Conservation (phyloP, 2,113 vertebrate genomes). For the Pardalotus punctatus region DNA sequence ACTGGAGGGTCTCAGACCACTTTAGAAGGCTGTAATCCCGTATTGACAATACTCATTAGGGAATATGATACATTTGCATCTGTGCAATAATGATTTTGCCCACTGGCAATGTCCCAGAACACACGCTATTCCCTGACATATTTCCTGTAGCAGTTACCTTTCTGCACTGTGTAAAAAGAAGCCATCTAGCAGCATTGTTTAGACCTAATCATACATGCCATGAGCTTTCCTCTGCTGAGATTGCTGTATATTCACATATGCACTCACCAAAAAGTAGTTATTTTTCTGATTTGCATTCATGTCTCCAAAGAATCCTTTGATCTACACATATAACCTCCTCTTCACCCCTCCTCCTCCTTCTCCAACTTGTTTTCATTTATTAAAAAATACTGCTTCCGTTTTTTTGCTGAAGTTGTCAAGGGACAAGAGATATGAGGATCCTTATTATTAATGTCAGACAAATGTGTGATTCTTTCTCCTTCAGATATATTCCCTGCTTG, state of each 20-base stretch:
- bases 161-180: background rate
- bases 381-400: background rate
- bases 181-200: background rate
- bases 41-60: background rate
- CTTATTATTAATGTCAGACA: background rate
- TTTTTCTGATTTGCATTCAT: background rate
- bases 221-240: background rate
- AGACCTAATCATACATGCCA: background rate
- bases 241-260: background rate
- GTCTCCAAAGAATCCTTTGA: background rate
- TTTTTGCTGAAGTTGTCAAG: background rate
- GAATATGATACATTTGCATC: background rate
- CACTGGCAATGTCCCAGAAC: background rate
- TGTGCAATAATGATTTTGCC: background rate
- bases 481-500: background rate
- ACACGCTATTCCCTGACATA: background rate
- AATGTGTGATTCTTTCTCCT: background rate
- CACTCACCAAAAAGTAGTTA: background rate
- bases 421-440: background rate
- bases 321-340: background rate
- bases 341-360: background rate
- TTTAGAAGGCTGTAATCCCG: background rate
- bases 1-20: background rate
- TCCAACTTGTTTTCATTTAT: background rate
- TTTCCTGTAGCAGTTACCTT: background rate